These are phyloP conservation scores for Gallinago paraguaiae DNA, from an alignment of 2,113 vertebrate genomes.

Conservation along the genomic window DNA sequence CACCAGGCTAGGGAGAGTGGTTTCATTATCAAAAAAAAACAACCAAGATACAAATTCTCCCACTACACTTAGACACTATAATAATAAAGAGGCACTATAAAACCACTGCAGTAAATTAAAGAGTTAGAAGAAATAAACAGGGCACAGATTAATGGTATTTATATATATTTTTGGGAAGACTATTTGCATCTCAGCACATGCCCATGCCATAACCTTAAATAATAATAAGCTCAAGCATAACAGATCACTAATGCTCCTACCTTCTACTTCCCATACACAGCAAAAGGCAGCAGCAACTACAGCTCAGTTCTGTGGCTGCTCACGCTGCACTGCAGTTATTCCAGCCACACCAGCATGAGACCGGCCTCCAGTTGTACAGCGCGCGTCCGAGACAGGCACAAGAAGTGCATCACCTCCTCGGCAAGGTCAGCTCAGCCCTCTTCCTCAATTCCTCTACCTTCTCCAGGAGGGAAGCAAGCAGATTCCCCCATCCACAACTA, in stretches of 20 bases:
- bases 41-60: neutral
- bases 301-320: neutral
- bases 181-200: neutral
- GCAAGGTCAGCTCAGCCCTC: fast-evolving
- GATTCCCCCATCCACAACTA: fast-evolving
- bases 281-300: neutral
- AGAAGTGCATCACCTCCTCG: fast-evolving
- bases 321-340: neutral
- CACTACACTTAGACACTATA: neutral
- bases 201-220: neutral
- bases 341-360: neutral
- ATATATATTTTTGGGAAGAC: neutral
- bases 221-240: neutral
- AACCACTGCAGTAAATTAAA: neutral
- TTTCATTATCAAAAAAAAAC: neutral
- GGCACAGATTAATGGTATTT: neutral
- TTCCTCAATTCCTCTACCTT: neutral
- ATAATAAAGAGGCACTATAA: neutral
- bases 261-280: neutral
- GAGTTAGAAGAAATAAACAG: neutral
- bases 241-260: neutral
- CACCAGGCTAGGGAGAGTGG: neutral
- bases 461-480: fast-evolving
- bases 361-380: fast-evolving
- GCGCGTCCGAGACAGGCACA: fast-evolving